phyloP scores from a whole-genome alignment of 2,888 invertebrate species.

The Sarcophaga carnaria region DNA sequence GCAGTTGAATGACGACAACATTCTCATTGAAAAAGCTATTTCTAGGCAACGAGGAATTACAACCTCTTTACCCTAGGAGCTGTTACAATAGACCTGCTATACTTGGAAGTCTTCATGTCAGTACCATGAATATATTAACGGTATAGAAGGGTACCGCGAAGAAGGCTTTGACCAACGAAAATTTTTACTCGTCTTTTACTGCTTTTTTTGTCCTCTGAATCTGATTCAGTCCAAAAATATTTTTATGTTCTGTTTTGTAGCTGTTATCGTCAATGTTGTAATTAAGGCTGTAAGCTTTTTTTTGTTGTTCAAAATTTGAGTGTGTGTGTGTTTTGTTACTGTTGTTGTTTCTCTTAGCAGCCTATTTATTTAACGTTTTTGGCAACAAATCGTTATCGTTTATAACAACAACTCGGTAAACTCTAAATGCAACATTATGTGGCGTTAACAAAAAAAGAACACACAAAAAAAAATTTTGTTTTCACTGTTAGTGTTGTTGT shows the following conservation, averaged over 20 bases:
- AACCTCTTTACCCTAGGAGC: too few species aligned
- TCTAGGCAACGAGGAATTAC: too few species aligned
- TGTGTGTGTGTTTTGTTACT: too few species aligned
- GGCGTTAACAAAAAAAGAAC: constrained; percentile 37
- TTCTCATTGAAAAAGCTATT: too few species aligned
- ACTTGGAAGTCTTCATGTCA: too few species aligned
- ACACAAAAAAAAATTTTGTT: neutral
- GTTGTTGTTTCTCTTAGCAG: neutral
- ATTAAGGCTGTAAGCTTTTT: constrained; percentile 49
- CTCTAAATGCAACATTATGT: constrained; percentile 65
- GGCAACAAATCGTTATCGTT: constrained; percentile 56
- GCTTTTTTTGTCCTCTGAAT: neutral
- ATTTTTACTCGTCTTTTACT: neutral
- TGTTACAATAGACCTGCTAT: too few species aligned
- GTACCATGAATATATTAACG: too few species aligned
- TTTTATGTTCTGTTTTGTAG: constrained; percentile 34
- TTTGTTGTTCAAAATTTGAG: neutral
- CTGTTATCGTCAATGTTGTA: constrained; percentile 63
- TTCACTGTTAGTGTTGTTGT: neutral
- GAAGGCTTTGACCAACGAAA: too few species aligned
- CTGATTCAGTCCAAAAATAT: neutral
- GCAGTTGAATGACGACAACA: too few species aligned
- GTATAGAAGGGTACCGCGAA: too few species aligned
- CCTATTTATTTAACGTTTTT: constrained; percentile 15
- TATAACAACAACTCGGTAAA: constrained; percentile 56